Percentiles rank a stretch among this genome's conserved stretches.
These are phyloP conservation scores for Alca torda DNA, from an alignment of 2,797 vertebrate species.

Conservation along the genomic window DNA sequence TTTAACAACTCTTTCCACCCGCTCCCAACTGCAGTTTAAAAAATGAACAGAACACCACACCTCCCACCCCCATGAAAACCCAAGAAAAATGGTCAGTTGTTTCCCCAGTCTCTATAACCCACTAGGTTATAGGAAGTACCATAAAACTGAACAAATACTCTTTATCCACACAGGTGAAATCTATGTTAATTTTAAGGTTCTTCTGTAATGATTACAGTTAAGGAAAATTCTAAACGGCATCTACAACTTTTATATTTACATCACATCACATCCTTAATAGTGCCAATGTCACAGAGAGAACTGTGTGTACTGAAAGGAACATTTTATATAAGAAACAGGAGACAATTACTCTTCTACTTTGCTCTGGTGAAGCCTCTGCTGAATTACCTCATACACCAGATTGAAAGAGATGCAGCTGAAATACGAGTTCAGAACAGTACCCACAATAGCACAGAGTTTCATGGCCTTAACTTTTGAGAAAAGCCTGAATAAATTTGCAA, in stretches of 20 bases:
- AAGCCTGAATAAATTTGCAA: not conserved
- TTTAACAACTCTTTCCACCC: not conserved
- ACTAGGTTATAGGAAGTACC: not conserved
- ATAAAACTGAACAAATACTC: not conserved
- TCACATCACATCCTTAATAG: not conserved
- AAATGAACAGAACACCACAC: not conserved
- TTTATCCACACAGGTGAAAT: not conserved
- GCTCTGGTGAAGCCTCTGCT: not conserved
- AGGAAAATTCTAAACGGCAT: not conserved
- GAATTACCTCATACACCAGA: not conserved
- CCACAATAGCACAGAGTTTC: not conserved
- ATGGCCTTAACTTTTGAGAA: not conserved
- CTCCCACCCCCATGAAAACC: rapidly evolving
- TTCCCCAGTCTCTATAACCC: not conserved
- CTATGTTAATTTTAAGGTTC: not conserved
- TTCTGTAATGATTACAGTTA: not conserved
- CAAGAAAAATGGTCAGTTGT: not conserved
- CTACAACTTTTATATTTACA: not conserved
- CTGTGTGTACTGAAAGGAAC: not conserved
- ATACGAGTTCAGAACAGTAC: not conserved
- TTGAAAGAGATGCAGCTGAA: not conserved
- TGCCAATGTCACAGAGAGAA: not conserved
- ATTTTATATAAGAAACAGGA: not conserved
- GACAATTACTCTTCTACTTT: not conserved
- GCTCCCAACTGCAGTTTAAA: not conserved